These are phyloP conservation scores for Donacobius atricapilla DNA, from an alignment of 2,113 vertebrate genomes.

Conservation along the genomic window DNA sequence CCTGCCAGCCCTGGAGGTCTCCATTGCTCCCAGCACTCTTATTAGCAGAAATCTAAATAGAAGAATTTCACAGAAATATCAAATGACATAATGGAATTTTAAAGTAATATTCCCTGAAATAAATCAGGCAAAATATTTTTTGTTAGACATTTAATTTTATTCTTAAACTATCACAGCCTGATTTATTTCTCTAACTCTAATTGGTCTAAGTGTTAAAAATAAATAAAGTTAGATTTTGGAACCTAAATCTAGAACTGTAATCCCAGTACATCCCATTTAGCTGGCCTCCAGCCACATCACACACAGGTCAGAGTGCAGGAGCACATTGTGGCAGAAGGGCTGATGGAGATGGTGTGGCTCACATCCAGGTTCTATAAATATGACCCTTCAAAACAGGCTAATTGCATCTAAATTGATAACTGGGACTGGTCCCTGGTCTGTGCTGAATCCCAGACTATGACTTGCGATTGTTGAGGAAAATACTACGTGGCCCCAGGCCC, in stretches of 20 bases:
- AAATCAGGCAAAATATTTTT: background rate
- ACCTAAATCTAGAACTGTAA: background rate
- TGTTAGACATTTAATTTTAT: background rate
- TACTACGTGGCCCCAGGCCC: accelerated
- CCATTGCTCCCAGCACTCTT: background rate
- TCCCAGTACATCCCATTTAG: background rate
- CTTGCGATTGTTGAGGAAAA: background rate
- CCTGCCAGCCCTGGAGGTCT: background rate
- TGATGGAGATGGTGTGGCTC: background rate
- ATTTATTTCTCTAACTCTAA: background rate
- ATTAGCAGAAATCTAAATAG: background rate
- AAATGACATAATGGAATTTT: background rate
- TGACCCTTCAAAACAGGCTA: background rate
- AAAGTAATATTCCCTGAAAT: background rate
- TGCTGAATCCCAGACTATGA: background rate
- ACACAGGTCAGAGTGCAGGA: background rate
- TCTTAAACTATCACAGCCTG: background rate
- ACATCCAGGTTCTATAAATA: background rate
- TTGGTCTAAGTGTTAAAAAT: background rate
- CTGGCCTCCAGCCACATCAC: background rate
- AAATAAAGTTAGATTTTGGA: background rate
- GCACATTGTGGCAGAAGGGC: background rate
- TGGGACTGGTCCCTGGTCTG: background rate
- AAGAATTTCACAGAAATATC: background rate
- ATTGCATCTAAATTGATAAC: background rate